Percentiles rank a stretch among this genome's conserved stretches.
These are phyloP conservation scores for Acanthoscelides obtectus DNA, from an alignment of 2,888 invertebrate species.

Conservation along the genomic window DNA sequence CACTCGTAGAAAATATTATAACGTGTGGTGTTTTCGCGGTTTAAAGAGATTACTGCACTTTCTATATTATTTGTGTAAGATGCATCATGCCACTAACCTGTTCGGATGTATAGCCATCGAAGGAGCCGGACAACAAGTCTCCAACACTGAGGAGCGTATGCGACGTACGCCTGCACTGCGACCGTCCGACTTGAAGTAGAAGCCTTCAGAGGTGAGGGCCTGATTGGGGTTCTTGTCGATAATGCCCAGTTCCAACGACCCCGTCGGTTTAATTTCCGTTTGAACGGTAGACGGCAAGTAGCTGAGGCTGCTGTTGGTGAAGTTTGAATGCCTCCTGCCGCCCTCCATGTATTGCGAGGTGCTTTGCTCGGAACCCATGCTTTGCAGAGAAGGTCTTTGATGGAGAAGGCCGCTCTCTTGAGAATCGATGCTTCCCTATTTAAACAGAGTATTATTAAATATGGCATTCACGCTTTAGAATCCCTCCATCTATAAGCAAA, in stretches of 20 bases:
- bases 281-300: slow-evolving; percentile 48
- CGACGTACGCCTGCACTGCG: slow-evolving; percentile 55
- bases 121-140: slow-evolving; percentile 62
- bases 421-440: slow-evolving; percentile 44
- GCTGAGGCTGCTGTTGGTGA: slow-evolving; percentile 56
- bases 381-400: slow-evolving; percentile 43
- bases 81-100: slow-evolving; percentile 60
- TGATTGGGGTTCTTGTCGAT: slow-evolving; percentile 47
- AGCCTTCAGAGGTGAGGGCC: slow-evolving; percentile 40
- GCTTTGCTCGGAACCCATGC: slow-evolving; percentile 42
- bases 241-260: slow-evolving; percentile 55
- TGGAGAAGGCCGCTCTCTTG: slow-evolving; percentile 50
- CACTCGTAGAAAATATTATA: too few species aligned
- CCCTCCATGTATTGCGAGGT: slow-evolving; percentile 28
- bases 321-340: slow-evolving; percentile 56
- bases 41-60: too few species aligned
- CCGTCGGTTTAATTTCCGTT: slow-evolving; percentile 47
- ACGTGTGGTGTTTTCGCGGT: too few species aligned
- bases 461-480: too few species aligned
- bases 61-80: too few species aligned
- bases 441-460: not conserved
- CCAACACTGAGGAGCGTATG: slow-evolving; percentile 67
- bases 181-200: slow-evolving; percentile 39
- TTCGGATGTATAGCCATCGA: slow-evolving; percentile 77
- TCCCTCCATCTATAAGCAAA: too few species aligned